phyloP scores from a whole-genome alignment of 2,888 invertebrate genomes.

The Artemia sp. region DNA sequence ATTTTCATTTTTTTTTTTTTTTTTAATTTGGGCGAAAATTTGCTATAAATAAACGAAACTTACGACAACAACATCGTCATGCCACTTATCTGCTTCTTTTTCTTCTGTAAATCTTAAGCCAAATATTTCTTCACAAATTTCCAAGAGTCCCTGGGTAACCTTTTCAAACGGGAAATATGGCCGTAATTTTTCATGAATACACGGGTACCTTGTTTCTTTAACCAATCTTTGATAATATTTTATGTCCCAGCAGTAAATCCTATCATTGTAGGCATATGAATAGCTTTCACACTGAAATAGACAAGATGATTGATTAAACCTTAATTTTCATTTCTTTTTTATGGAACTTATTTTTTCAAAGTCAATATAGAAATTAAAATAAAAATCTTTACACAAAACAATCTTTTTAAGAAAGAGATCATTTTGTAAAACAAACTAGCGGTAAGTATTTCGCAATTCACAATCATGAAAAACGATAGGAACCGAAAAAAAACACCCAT shows the following conservation, averaged over 20 bases:
- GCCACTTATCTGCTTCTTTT: slow-evolving; percentile 33
- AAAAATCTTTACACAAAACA: no score
- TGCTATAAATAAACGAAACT: slow-evolving; percentile 23
- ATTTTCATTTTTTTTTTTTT: no score
- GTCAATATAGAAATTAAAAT: no score
- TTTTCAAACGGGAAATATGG: slow-evolving; percentile 36
- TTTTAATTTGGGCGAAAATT: no score
- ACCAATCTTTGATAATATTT: slow-evolving; percentile 35
- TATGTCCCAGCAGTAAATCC: slow-evolving; percentile 35
- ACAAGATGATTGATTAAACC: no score
- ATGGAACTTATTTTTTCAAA: no score
- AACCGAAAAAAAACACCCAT: no score
- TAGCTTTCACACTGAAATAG: slow-evolving; percentile 33
- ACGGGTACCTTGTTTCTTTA: slow-evolving; percentile 35
- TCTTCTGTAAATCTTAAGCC: slow-evolving; percentile 33
- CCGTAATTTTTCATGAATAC: slow-evolving; percentile 35
- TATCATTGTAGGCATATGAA: slow-evolving; percentile 32
- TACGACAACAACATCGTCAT: slow-evolving; percentile 35
- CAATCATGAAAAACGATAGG: no score
- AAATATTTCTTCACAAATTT: slow-evolving; percentile 36
- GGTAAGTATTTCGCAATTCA: no score
- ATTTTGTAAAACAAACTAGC: no score
- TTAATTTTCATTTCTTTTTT: no score
- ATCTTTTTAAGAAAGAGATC: no score
- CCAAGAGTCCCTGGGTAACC: slow-evolving; percentile 35